These are phyloP conservation scores for Betta splendens DNA, from an alignment of 2,797 vertebrate species.

Conservation along the genomic window DNA sequence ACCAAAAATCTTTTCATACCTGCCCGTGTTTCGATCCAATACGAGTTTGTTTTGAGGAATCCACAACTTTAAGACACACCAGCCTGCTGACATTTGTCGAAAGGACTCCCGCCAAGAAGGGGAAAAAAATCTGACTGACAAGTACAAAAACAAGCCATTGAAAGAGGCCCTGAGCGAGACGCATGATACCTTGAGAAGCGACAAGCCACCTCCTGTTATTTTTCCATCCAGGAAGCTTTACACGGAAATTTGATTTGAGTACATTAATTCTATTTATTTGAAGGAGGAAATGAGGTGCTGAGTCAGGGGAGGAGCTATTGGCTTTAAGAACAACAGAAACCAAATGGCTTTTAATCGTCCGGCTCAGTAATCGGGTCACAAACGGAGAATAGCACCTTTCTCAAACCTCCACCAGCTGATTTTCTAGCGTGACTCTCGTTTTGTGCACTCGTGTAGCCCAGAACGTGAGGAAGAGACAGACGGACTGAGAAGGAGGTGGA, in stretches of 20 bases:
- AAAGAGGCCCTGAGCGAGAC: slow-evolving; percentile 30
- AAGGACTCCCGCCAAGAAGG: slow-evolving; percentile 23
- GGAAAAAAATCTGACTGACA: slow-evolving; percentile 51
- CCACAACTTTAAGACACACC: slow-evolving; percentile 43
- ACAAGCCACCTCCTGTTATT: slow-evolving; percentile 61
- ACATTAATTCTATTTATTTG: slow-evolving; percentile 75
- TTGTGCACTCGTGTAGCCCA: slow-evolving; percentile 47
- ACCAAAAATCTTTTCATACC: slow-evolving; percentile 23
- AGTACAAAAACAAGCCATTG: slow-evolving; percentile 36
- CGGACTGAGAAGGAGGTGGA: slow-evolving; percentile 32
- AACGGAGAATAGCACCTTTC: slow-evolving; percentile 65
- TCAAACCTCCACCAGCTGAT: slow-evolving; percentile 50
- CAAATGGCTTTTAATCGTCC: slow-evolving; percentile 58
- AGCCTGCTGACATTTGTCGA: slow-evolving; percentile 37
- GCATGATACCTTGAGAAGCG: slow-evolving; percentile 42
- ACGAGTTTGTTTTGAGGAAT: slow-evolving; percentile 6
- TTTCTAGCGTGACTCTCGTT: slow-evolving; percentile 61
- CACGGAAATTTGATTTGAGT: slow-evolving; percentile 65
- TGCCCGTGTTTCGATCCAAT: slow-evolving; percentile 14
- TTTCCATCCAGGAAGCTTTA: slow-evolving; percentile 64
- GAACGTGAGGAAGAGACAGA: slow-evolving; percentile 34
- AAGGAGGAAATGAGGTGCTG: slow-evolving; percentile 72
- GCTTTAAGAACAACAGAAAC: slow-evolving; percentile 68
- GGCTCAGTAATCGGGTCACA: slow-evolving; percentile 51
- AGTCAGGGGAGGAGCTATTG: slow-evolving; percentile 63